Evolutionary conservation across 2,113 vertebrate species (phyloP).

Genomic region (Ahaetulla prasina): DNA sequence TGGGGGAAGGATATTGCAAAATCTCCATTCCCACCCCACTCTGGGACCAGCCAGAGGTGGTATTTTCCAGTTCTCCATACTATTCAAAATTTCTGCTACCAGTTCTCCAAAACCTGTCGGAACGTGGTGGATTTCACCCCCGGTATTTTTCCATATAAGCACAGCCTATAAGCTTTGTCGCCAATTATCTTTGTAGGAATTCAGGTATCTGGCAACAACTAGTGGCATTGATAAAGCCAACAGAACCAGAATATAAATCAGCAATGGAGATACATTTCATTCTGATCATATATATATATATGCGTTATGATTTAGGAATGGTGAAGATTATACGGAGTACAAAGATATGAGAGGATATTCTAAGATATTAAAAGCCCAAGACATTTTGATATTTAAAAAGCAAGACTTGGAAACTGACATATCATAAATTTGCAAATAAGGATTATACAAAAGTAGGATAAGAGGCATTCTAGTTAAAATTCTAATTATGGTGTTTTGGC

Average conservation of each 20-base stretch:
- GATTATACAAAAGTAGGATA: neutral
- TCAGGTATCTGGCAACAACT: neutral
- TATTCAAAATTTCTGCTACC: too few relatives aligned
- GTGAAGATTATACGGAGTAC: neutral
- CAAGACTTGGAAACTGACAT: neutral
- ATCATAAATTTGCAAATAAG: neutral
- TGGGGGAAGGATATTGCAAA: too few relatives aligned
- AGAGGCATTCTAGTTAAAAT: neutral
- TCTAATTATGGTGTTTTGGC: neutral
- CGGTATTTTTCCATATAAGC: neutral
- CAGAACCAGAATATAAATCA: neutral
- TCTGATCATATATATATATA: neutral
- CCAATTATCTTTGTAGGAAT: neutral
- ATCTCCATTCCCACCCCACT: too few relatives aligned
- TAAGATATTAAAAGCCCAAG: neutral
- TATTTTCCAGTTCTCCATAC: too few relatives aligned
- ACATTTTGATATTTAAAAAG: neutral
- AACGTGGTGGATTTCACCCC: too few relatives aligned
- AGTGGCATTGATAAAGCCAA: neutral
- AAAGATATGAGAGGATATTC: neutral
- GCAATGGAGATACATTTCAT: neutral
- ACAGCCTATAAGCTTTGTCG: neutral
- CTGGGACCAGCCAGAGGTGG: too few relatives aligned
- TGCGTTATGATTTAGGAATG: neutral
- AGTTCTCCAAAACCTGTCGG: too few relatives aligned